These are phyloP conservation scores for Hedya salicella DNA, from an alignment of 2,888 invertebrate species.

Conservation along the genomic window DNA sequence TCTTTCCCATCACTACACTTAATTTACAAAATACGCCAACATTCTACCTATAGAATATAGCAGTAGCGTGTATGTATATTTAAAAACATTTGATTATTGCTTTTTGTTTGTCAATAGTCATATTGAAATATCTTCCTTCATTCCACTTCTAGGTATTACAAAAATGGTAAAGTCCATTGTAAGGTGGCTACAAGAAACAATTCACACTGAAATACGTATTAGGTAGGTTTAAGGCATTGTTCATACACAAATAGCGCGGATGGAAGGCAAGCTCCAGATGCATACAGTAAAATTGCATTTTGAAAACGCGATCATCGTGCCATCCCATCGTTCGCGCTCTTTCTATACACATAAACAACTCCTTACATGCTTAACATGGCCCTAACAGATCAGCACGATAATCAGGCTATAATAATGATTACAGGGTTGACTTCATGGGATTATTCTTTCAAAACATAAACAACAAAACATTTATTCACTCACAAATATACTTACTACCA, in stretches of 20 bases:
- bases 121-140: slow-evolving; percentile 12
- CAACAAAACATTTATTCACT: slow-evolving; percentile 57
- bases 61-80: slow-evolving; percentile 3
- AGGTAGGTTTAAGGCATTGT: neutral
- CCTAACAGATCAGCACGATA: slow-evolving; percentile 22
- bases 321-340: neutral
- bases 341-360: neutral
- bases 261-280: too few relatives aligned
- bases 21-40: slow-evolving; percentile 41
- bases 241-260: neutral
- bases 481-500: slow-evolving; percentile 63
- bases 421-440: slow-evolving; percentile 25
- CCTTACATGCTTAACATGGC: slow-evolving; percentile 16
- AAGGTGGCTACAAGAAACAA: slow-evolving; percentile 20
- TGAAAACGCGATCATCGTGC: too few relatives aligned
- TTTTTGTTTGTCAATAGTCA: slow-evolving; percentile 19
- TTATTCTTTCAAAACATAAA: slow-evolving; percentile 44
- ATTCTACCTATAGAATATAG: slow-evolving; percentile 32
- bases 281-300: neutral
- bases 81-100: slow-evolving; percentile 31
- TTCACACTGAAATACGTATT: slow-evolving; percentile 24
- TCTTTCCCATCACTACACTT: slow-evolving; percentile 39
- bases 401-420: slow-evolving; percentile 24
- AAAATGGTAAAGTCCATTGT: slow-evolving; percentile 21
- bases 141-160: slow-evolving; percentile 1